A percentile compares a stretch with the other conserved stretches of the same genome.
Evolutionary conservation across 2,113 vertebrate genomes (phyloP).

Genomic region (Tor tambroides): DNA sequence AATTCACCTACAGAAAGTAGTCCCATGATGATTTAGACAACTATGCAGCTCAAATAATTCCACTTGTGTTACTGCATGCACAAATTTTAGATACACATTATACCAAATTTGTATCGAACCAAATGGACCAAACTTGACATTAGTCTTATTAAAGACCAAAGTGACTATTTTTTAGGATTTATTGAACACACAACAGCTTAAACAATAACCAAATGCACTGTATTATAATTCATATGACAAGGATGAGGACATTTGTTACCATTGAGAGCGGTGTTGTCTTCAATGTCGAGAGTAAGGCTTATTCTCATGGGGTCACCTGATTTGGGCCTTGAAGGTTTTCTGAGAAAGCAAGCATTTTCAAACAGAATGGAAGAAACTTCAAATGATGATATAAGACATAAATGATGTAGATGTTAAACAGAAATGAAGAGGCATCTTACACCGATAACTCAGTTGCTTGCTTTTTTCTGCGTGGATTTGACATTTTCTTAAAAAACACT

Average conservation of each 20-base stretch:
- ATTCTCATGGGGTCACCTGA: slow-evolving; percentile 65
- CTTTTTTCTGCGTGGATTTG: slow-evolving; percentile 57
- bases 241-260: slow-evolving; percentile 60
- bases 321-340: slow-evolving; percentile 73
- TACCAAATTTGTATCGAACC: not conserved
- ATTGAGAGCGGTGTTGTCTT: slow-evolving; percentile 66
- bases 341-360: slow-evolving; percentile 51
- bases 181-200: not conserved
- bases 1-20: too few species aligned
- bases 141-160: not conserved
- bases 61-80: too few species aligned
- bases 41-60: too few species aligned
- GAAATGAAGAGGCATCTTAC: slow-evolving; percentile 63
- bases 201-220: not conserved
- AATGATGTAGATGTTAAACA: not conserved
- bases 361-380: not conserved
- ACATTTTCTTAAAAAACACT: slow-evolving; percentile 61
- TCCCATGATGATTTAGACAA: too few species aligned
- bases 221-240: not conserved
- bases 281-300: slow-evolving; percentile 72
- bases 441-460: slow-evolving; percentile 66
- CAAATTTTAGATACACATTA: too few species aligned
- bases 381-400: not conserved
- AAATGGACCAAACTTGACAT: not conserved
- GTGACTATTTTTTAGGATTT: too few species aligned